Conservation (phyloP, 2,113 vertebrate species). For the Myotis davidii region DNA sequence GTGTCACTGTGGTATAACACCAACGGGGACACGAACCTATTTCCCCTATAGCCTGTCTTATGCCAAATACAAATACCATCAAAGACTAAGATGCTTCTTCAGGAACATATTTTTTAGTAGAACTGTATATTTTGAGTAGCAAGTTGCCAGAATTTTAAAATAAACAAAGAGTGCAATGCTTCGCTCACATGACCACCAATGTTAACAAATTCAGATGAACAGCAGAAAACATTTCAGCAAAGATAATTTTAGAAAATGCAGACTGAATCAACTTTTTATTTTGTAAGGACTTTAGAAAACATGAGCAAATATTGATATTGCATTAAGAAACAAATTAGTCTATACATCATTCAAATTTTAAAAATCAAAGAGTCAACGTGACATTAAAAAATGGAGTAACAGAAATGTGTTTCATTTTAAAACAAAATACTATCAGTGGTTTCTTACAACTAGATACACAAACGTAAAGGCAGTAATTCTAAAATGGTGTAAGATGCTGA, state of each 20-base stretch:
- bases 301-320: constrained; percentile 82
- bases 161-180: constrained; percentile 12
- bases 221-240: constrained; percentile 73
- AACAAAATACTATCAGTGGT: constrained; percentile 60
- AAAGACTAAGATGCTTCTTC: not conserved
- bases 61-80: not conserved
- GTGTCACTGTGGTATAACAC: not conserved
- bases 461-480: constrained; percentile 67
- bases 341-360: constrained; percentile 77
- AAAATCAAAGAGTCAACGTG: constrained; percentile 73
- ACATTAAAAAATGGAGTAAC: constrained; percentile 70
- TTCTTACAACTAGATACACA: constrained; percentile 60
- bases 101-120: not conserved
- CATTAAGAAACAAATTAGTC: constrained; percentile 81
- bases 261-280: constrained; percentile 85
- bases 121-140: not conserved
- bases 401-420: constrained; percentile 38
- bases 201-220: constrained; percentile 5
- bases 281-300: constrained; percentile 83
- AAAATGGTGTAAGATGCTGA: constrained; percentile 63
- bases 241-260: constrained; percentile 81
- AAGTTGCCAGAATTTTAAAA: constrained; percentile 14
- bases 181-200: not conserved
- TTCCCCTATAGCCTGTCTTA: not conserved
- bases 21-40: not conserved